A percentile compares a stretch with the other conserved stretches of the same genome.
phyloP scores from a whole-genome alignment of 2,113 vertebrate genomes.

The Coryphaenoides rupestris region DNA sequence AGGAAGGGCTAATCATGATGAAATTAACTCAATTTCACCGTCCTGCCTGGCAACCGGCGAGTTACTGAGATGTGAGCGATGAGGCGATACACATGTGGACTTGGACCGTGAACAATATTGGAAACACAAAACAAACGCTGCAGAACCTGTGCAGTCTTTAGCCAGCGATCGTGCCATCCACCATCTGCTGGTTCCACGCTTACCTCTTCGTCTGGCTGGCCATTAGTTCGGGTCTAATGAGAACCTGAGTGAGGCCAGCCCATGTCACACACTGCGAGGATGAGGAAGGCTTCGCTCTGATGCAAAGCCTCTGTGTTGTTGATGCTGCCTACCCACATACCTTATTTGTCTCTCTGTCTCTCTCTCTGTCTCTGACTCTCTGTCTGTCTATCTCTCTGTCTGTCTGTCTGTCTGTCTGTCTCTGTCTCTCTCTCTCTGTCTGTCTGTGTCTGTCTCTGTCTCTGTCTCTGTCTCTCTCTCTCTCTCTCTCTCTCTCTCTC shows the following conservation, averaged over 20 bases:
- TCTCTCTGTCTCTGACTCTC: not conserved
- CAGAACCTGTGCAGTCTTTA: constrained; percentile 21
- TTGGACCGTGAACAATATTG: not conserved
- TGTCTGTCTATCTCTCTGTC: constrained; percentile 1
- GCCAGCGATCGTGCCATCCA: constrained; percentile 13
- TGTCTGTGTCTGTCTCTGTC: too few relatives aligned
- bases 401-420: too few relatives aligned
- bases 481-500: not conserved
- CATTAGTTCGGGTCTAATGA: not conserved
- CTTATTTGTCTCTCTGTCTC: constrained; percentile 10
- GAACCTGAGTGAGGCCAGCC: not conserved
- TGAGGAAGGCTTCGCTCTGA: not conserved
- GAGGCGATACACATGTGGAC: constrained; percentile 23
- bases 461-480: not conserved
- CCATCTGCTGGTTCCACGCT: not conserved
- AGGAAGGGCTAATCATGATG: not conserved
- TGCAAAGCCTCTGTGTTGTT: not conserved
- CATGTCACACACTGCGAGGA: not conserved
- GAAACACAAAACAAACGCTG: not conserved
- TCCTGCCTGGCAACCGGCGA: constrained; percentile 30
- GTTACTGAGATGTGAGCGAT: constrained; percentile 23
- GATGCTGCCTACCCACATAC: not conserved
- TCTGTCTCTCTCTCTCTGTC: too few relatives aligned
- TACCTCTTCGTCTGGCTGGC: not conserved
- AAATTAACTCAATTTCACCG: constrained; percentile 11